phyloP scores from a whole-genome alignment of 2,113 vertebrate genomes.

The Gymnarchus niloticus region DNA sequence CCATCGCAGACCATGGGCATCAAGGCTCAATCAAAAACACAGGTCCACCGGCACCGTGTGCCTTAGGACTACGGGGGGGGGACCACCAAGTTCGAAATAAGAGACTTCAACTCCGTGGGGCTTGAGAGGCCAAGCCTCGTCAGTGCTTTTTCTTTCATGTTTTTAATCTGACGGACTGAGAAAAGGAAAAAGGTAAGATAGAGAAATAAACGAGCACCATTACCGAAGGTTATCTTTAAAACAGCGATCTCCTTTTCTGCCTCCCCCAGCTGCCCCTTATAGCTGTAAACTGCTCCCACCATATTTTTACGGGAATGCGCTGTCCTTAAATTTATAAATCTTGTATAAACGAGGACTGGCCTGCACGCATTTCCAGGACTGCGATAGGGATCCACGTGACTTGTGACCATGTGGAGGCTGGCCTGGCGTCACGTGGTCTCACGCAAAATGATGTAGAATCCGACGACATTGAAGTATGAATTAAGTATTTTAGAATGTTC shows the following conservation, averaged over 20 bases:
- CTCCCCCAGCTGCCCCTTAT: constrained; percentile 53
- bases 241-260: constrained; percentile 53
- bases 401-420: constrained; percentile 11
- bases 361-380: constrained; percentile 24
- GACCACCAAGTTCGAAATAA: not conserved
- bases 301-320: constrained; percentile 30
- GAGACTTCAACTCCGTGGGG: not conserved
- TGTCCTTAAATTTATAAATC: not conserved
- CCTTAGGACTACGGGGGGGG: not conserved
- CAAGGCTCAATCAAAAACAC: not conserved
- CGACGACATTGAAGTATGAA: too few relatives aligned
- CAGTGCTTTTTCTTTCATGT: constrained; percentile 16
- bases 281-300: constrained; percentile 41
- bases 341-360: not conserved
- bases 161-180: constrained; percentile 34
- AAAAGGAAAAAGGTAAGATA: not conserved
- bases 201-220: too few relatives aligned
- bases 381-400: constrained; percentile 9
- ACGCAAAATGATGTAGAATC: not conserved
- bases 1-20: not conserved
- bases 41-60: not conserved
- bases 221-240: constrained; percentile 58
- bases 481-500: too few relatives aligned
- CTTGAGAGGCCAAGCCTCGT: not conserved
- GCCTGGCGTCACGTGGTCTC: not conserved